A percentile compares a stretch with the other conserved stretches of the same genome.
Conservation (phyloP, 2,797 vertebrate species). For the Xiphorhynchus erythropygius region DNA sequence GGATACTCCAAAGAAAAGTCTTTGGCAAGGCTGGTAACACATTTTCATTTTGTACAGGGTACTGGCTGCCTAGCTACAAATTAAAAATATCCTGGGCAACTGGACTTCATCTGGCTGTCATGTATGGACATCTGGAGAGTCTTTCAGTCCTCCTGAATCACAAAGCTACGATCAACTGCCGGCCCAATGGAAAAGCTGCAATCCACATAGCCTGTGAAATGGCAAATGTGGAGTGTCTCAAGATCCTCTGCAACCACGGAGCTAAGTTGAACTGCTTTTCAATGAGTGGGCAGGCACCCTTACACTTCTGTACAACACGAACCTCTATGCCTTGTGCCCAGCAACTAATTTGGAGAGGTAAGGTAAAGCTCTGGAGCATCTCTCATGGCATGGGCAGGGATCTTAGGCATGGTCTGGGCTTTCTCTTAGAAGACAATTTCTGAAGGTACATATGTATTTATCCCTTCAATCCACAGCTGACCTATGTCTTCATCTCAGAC, state of each 20-base stretch:
- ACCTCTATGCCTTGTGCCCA: constrained; percentile 88
- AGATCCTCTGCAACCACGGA: constrained; percentile 83
- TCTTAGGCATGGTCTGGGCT: neutral
- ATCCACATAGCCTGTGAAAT: constrained; percentile 90
- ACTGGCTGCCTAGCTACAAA: constrained; percentile 94
- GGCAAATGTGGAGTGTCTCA: constrained; percentile 84
- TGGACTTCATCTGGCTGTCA: constrained; percentile 89
- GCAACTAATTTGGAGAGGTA: constrained; percentile 89
- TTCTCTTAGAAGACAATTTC: neutral
- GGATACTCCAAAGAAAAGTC: neutral
- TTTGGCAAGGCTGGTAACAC: neutral
- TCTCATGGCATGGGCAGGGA: neutral
- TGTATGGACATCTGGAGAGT: constrained; percentile 88
- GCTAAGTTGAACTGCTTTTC: constrained; percentile 88
- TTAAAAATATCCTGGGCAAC: constrained; percentile 94
- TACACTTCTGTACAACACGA: constrained; percentile 88
- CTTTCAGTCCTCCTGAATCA: constrained; percentile 85
- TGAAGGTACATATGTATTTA: neutral
- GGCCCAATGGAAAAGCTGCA: constrained; percentile 93
- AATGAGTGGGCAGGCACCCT: constrained; percentile 86
- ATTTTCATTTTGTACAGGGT: constrained; percentile 77
- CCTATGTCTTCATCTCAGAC: neutral
- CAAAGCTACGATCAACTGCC: constrained; percentile 87
- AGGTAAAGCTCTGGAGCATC: constrained; percentile 5
- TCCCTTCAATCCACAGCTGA: neutral